Conservation (phyloP, 2,113 vertebrate genomes). For the Callionymus lyra region DNA sequence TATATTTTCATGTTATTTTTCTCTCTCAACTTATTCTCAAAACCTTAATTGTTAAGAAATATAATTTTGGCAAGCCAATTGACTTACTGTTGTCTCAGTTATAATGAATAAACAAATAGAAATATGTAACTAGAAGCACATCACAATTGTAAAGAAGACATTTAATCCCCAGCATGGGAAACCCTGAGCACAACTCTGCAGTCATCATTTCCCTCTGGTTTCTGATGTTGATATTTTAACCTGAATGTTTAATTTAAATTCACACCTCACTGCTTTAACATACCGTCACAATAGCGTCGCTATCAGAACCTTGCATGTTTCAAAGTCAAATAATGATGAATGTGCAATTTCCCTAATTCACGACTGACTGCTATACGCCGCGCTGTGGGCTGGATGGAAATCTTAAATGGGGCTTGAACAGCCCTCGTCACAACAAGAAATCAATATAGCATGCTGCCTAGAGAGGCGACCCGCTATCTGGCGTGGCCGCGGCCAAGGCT, state of each 20-base stretch:
- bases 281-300: conserved; percentile 49
- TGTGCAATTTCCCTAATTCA: conserved; percentile 99
- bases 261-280: too few species aligned
- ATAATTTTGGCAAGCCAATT: too few species aligned
- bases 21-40: too few species aligned
- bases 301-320: conserved; percentile 76
- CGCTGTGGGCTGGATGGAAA: conserved; percentile 92
- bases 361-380: conserved; percentile 79
- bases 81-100: conserved; percentile 11
- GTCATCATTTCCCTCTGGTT: too few species aligned
- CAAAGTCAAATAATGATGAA: conserved; percentile 98
- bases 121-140: conserved; percentile 27
- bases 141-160: conserved; percentile 40
- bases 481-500: conserved; percentile 71
- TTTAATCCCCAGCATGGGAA: too few species aligned
- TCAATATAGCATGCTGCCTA: conserved; percentile 89
- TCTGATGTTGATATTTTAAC: too few species aligned
- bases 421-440: conserved; percentile 97
- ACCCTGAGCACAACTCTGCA: conserved; percentile 5
- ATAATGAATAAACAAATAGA: conserved; percentile 21
- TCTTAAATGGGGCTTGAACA: conserved; percentile 98
- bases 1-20: too few species aligned
- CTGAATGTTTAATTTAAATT: too few species aligned
- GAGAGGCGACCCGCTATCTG: conserved; percentile 67
- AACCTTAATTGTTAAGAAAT: too few species aligned